Evolutionary conservation across 2,113 vertebrate species (phyloP).

Genomic region (Aleadryas rufinucha): DNA sequence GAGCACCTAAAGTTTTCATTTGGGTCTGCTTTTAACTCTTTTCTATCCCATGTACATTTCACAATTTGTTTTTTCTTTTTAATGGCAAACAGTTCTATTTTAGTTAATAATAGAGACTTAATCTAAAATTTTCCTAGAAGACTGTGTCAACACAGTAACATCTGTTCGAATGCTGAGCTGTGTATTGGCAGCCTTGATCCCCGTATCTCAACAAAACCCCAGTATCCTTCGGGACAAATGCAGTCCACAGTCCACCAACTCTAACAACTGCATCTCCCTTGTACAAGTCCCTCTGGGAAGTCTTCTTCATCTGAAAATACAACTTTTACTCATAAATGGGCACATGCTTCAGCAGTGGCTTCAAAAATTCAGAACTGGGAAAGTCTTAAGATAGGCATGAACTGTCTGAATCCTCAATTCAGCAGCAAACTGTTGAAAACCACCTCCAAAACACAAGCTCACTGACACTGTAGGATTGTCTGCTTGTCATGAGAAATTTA

Average conservation of each 20-base stretch:
- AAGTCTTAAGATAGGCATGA: neutral
- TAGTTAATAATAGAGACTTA: neutral
- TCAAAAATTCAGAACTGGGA: neutral
- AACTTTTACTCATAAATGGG: neutral
- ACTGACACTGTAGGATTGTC: neutral
- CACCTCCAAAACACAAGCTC: neutral
- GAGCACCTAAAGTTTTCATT: neutral
- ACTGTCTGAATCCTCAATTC: neutral
- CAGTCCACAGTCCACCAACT: neutral
- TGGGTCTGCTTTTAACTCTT: neutral
- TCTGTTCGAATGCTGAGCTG: neutral
- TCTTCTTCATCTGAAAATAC: neutral
- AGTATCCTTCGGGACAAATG: fast-evolving
- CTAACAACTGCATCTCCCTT: neutral
- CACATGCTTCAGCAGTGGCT: neutral
- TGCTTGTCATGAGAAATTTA: neutral
- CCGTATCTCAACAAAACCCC: neutral
- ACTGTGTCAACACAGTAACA: neutral
- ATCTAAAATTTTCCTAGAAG: neutral
- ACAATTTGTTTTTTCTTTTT: neutral
- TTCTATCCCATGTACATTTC: neutral
- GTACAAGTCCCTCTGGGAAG: neutral
- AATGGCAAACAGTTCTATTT: neutral
- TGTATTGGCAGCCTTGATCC: neutral
- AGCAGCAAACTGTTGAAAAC: neutral